Percentiles rank a stretch among this genome's conserved stretches.
Conservation (phyloP, 2,113 vertebrate species). For the Glaucidium brasilianum region DNA sequence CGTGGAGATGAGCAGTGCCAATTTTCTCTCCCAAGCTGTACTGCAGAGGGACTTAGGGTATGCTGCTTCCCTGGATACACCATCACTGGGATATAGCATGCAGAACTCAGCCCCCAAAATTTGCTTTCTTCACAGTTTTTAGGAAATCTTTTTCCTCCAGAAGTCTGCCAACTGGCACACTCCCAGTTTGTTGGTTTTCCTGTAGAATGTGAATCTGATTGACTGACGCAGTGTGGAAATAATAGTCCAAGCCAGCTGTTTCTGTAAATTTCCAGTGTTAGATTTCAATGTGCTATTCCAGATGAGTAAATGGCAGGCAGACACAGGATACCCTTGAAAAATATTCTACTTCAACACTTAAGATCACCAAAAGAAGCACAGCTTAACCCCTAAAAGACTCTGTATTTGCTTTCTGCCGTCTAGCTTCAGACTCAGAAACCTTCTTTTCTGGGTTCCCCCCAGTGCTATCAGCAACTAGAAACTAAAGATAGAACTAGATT, state of each 20-base stretch:
- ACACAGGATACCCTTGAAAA: background rate
- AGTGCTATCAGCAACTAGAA: background rate
- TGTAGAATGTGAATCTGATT: background rate
- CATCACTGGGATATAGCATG: background rate
- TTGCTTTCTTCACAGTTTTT: background rate
- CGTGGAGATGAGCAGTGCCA: background rate
- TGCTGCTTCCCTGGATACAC: background rate
- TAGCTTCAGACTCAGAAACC: background rate
- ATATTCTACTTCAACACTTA: background rate
- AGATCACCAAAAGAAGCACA: background rate
- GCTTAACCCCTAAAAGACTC: background rate
- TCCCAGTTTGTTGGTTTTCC: background rate
- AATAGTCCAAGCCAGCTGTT: background rate
- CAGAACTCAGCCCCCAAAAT: background rate
- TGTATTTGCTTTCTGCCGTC: background rate
- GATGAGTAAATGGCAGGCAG: background rate
- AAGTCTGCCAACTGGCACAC: background rate
- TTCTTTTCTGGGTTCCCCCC: background rate
- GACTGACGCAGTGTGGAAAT: background rate
- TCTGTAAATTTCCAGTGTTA: background rate
- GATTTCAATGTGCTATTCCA: background rate
- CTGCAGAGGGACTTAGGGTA: background rate
- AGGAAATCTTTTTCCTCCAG: background rate
- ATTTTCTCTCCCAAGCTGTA: background rate
- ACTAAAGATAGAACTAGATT: background rate